These are phyloP conservation scores for Penaeus monodon DNA, from an alignment of 2,888 invertebrate genomes.

Conservation along the genomic window DNA sequence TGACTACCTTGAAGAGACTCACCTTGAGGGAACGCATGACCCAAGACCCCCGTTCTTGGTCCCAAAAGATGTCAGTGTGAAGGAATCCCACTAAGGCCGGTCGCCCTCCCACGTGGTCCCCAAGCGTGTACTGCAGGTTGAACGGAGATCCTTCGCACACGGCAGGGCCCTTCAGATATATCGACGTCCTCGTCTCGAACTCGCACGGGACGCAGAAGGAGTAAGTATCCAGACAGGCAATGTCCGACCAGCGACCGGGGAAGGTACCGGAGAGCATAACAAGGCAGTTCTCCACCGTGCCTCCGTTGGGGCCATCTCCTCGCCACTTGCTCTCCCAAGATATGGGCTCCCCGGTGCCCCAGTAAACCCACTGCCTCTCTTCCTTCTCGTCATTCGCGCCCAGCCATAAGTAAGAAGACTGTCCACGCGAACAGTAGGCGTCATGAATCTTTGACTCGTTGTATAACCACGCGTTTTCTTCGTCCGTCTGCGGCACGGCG, in stretches of 20 bases:
- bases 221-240: constrained; percentile 60
- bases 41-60: constrained; percentile 43
- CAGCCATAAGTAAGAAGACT: constrained; percentile 61
- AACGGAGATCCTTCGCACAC: constrained; percentile 59
- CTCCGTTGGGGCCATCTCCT: constrained; percentile 62
- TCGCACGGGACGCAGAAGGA: constrained; percentile 58
- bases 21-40: constrained; percentile 57
- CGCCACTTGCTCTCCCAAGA: constrained; percentile 50
- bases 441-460: constrained; percentile 27
- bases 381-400: constrained; percentile 53
- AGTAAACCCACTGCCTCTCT: constrained; percentile 39
- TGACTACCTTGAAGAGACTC: not conserved
- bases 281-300: constrained; percentile 58
- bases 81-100: constrained; percentile 51
- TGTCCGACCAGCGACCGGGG: constrained; percentile 61
- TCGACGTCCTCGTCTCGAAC: constrained; percentile 22
- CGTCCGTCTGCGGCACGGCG: constrained; percentile 50
- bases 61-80: constrained; percentile 63
- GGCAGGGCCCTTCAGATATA: constrained; percentile 58
- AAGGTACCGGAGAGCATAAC: constrained; percentile 56
- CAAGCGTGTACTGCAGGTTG: constrained; percentile 49
- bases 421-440: constrained; percentile 51
- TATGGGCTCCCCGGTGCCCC: constrained; percentile 21
- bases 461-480: constrained; percentile 55
- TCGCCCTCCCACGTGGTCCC: constrained; percentile 23